These are phyloP conservation scores for Coilia nasus DNA, from an alignment of 2,797 vertebrate genomes.

Conservation along the genomic window DNA sequence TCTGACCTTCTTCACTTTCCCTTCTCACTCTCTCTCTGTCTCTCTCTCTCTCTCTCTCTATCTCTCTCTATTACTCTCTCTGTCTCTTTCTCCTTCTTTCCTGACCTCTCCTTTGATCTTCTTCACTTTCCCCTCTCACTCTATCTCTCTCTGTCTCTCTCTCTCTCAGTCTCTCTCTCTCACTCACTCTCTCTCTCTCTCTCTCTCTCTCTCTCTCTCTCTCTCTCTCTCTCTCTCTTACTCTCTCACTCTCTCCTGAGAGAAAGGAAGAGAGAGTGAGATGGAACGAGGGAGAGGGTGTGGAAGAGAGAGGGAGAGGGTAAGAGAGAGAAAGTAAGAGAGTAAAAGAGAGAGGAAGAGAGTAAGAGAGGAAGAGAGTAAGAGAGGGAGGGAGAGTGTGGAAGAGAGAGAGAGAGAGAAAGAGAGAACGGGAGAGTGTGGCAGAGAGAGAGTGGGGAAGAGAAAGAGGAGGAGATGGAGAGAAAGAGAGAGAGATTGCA, in stretches of 20 bases:
- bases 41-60: too few species aligned
- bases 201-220: neutral
- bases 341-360: neutral
- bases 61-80: too few species aligned
- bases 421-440: neutral
- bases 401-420: neutral
- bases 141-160: too few species aligned
- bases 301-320: neutral
- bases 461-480: neutral
- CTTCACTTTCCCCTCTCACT: neutral
- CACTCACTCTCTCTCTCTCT: neutral
- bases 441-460: neutral
- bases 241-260: neutral
- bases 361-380: neutral
- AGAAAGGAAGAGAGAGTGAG: slow-evolving; percentile 12
- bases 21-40: neutral
- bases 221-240: neutral
- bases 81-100: too few species aligned
- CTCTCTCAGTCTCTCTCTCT: too few species aligned
- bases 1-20: neutral
- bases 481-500: neutral
- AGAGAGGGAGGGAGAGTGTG: neutral
- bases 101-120: neutral
- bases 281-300: neutral
- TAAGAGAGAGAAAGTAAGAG: neutral